These are phyloP conservation scores for Lutjanus campechanus DNA, from an alignment of 2,797 vertebrate genomes.

Conservation along the genomic window DNA sequence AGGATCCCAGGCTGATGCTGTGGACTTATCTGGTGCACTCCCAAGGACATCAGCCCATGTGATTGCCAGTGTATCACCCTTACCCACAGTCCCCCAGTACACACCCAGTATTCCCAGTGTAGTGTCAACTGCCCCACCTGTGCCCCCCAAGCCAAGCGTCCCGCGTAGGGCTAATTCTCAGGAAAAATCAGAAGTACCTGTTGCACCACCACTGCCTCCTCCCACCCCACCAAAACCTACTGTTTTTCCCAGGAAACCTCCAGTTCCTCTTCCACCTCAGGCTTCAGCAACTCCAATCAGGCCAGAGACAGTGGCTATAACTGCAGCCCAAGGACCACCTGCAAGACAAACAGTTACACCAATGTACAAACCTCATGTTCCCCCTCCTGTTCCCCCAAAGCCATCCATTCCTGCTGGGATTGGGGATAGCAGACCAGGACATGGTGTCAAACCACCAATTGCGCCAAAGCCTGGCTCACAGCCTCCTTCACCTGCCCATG, in stretches of 20 bases:
- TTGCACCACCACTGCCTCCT: constrained; percentile 90
- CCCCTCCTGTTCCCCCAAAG: constrained; percentile 97
- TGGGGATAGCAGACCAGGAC: constrained; percentile 88
- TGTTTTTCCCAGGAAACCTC: constrained; percentile 91
- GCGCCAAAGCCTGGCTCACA: constrained; percentile 91
- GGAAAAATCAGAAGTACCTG: constrained; percentile 88
- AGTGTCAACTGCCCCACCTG: constrained; percentile 86
- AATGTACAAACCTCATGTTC: constrained; percentile 88
- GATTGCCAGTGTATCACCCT: constrained; percentile 77
- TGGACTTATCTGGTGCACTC: constrained; percentile 78
- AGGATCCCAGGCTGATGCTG: constrained; percentile 66
- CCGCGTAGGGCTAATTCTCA: constrained; percentile 89
- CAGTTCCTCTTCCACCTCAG: constrained; percentile 85
- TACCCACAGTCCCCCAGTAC: constrained; percentile 88
- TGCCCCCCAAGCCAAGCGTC: constrained; percentile 89
- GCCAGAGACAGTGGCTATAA: constrained; percentile 72
- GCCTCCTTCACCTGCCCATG: constrained; percentile 81
- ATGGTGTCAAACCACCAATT: constrained; percentile 92
- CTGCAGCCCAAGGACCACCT: constrained; percentile 70
- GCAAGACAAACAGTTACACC: constrained; percentile 78
- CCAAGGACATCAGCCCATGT: constrained; percentile 67
- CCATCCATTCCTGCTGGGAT: constrained; percentile 92
- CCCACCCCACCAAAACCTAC: constrained; percentile 92
- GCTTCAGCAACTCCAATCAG: constrained; percentile 71
- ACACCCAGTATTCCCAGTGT: constrained; percentile 82